A percentile compares a stretch with the other conserved stretches of the same genome.
These are phyloP conservation scores for Scelioninae gen. 1 DNA, from an alignment of 2,888 invertebrate species.

Conservation along the genomic window DNA sequence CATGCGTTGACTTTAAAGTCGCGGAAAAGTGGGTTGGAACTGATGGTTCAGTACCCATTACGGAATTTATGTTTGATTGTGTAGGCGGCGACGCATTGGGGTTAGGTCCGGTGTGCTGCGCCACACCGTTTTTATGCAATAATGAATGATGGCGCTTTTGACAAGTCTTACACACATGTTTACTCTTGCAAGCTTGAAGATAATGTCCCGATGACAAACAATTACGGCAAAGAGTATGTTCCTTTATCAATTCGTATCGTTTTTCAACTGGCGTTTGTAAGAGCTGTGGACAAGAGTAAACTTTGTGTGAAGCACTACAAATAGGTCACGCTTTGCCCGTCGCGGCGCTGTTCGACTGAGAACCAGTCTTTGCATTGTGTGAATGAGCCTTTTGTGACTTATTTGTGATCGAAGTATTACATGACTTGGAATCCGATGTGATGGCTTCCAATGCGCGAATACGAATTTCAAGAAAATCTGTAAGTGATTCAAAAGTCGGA, in stretches of 20 bases:
- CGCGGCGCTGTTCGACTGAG: neutral
- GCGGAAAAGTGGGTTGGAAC: neutral
- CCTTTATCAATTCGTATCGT: neutral
- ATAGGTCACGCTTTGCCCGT: too few relatives aligned
- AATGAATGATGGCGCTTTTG: constrained; percentile 11
- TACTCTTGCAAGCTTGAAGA: constrained; percentile 6
- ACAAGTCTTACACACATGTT: constrained; percentile 12
- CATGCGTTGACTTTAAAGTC: neutral
- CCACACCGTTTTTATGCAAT: neutral
- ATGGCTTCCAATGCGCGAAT: neutral
- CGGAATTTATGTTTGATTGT: neutral
- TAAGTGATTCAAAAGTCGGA: neutral
- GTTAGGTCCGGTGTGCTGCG: too few relatives aligned
- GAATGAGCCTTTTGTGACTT: constrained; percentile 3
- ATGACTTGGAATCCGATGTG: too few relatives aligned
- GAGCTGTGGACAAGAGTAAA: neutral
- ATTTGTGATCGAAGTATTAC: neutral
- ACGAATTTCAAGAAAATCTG: neutral
- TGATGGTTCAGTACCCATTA: too few relatives aligned
- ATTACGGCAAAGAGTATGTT: constrained; percentile 1
- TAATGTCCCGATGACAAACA: constrained; percentile 9
- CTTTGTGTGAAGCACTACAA: neutral
- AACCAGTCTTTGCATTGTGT: neutral
- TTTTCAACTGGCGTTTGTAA: neutral
- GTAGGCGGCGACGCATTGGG: neutral